Evolutionary conservation across 2,888 invertebrate genomes (phyloP).

Genomic region (Phengaris arion): DNA sequence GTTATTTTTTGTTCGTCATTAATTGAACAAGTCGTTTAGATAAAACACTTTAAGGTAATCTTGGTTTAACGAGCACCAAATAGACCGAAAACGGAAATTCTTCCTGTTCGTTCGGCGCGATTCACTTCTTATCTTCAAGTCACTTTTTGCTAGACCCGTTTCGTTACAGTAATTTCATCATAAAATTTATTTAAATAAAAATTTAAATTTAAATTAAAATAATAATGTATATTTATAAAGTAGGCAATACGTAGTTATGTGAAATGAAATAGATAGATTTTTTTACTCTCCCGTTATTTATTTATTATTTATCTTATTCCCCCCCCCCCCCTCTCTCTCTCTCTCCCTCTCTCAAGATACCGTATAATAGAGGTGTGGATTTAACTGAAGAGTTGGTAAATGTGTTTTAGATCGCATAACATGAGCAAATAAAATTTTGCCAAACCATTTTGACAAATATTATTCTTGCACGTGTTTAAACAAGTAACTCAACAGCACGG

Average conservation of each 20-base stretch:
- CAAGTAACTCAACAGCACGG: conserved; percentile 42
- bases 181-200: no score
- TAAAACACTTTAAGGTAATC: conserved; percentile 6
- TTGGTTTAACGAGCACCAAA: conserved; percentile 19
- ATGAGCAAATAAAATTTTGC: conserved; percentile 31
- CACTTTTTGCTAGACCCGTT: background rate
- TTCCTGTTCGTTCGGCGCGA: background rate
- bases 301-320: no score
- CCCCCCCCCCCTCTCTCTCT: no score
- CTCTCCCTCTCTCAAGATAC: background rate
- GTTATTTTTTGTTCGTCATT: background rate
- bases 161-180: no score
- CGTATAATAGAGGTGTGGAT: background rate
- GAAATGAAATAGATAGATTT: no score
- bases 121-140: background rate
- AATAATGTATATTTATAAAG: no score
- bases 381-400: conserved; percentile 14
- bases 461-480: conserved; percentile 39
- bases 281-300: no score
- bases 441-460: conserved; percentile 38
- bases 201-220: no score
- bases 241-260: no score
- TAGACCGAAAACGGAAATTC: conserved; percentile 14
- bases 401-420: conserved; percentile 28
- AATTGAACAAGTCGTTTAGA: conserved; percentile 12